Evolutionary conservation across 1,140 invertebrate species (phyloP).

Genomic region (Drosophila prosaltans): DNA sequence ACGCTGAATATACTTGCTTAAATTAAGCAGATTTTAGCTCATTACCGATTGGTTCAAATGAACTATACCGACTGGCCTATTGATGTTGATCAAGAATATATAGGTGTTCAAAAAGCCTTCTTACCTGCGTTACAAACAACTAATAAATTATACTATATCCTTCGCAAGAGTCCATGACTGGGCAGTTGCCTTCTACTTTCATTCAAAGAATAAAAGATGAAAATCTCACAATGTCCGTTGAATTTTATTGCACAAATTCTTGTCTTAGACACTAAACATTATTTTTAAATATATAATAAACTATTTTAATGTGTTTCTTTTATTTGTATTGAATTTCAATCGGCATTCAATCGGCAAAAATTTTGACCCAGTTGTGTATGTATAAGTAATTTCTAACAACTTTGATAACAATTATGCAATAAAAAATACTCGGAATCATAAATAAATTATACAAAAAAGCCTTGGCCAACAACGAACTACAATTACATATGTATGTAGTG

Average conservation of each 20-base stretch:
- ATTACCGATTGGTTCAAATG: too few species aligned
- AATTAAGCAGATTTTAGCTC: too few species aligned
- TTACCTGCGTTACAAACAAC: too few species aligned
- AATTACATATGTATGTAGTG: conserved; percentile 31
- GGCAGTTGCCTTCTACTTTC: too few species aligned
- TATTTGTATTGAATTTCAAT: conserved; percentile 19
- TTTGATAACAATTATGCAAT: conserved; percentile 69
- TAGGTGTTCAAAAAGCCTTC: too few species aligned
- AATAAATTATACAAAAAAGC: conserved; percentile 43
- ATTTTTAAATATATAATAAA: conserved; percentile 31
- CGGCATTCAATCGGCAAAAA: not conserved
- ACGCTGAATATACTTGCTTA: too few species aligned
- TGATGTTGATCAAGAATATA: too few species aligned
- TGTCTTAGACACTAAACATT: conserved; percentile 67
- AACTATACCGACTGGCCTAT: too few species aligned
- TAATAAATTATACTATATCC: too few species aligned
- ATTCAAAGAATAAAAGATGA: not conserved
- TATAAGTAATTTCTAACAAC: conserved; percentile 53
- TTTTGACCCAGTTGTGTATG: conserved; percentile 19
- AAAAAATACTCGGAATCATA: conserved; percentile 53
- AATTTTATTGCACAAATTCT: conserved; percentile 70
- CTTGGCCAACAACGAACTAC: conserved; percentile 39
- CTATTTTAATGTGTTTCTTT: conserved; percentile 13
- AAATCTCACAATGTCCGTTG: conserved; percentile 27
- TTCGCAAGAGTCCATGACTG: too few species aligned